Base-by-base conservation (phyloP, 2,797 vertebrate genomes). In the Hybognathus amarus region DNA sequence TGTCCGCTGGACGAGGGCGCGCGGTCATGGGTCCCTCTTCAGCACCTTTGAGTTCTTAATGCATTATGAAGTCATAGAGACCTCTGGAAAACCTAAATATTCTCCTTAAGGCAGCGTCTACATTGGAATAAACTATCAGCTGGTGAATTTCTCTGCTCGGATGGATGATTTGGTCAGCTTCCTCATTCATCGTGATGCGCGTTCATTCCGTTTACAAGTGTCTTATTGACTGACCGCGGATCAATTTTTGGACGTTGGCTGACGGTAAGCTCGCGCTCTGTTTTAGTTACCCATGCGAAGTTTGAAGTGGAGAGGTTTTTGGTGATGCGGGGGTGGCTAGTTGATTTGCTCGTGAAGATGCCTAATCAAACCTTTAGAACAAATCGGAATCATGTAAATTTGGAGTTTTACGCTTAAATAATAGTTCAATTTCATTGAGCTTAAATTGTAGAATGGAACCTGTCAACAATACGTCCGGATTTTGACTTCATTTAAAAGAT, bases 251-350 rank as follows among this genome's bases (percentile, higher is more conserved):
- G 77, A 83, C 81, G 63, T 81, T 75, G 86, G 83, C 75, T 70
- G 85, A 85, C 83, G 87, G 87, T 88, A 88, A 88, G 85, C 74
- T 80, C 11, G 54, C 11, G 71, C 54, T 77, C 45, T 42, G 54
- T 47, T 40, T 77, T 77, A 78, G 74, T 71, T 73, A 77, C 64
- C 47, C 73, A 54, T 67, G 69, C 17, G 83, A 87, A 87, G 85
- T 88, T 87, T 87, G 59, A 70, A 69, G 71, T 73, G 83, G 80
- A 63, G 54, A 73, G 71, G 54, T 76, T 83, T 76, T 45, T 52
- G 77, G 80, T 75, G 83, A 83, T 86, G 87, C 85, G 81, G 80
- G 85, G 87, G 85, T 74, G 87, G 83, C 76, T 63, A 76, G 70
- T 67, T 66, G 70, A 83, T 81, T 68, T 70, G 83, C 73, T 80